phyloP scores from a whole-genome alignment of 2,113 vertebrate genomes.

The Psilopsiagon aurifrons region DNA sequence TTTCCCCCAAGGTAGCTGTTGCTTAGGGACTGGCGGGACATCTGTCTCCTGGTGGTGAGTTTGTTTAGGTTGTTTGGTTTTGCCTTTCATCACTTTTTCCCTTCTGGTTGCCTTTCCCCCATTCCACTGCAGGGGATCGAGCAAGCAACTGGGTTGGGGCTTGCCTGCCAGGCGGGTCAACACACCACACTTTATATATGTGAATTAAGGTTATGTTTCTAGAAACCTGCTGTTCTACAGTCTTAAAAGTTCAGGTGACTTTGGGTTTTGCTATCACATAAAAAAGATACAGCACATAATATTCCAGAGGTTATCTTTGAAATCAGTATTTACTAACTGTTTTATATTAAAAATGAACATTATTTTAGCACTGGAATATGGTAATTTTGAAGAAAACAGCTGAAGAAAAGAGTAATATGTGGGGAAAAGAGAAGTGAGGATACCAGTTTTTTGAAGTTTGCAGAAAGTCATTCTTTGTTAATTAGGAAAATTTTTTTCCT shows the following conservation, averaged over 20 bases:
- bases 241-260: not conserved
- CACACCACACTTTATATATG: not conserved
- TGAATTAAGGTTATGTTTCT: not conserved
- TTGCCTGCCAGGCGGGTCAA: not conserved
- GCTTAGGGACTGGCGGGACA: not conserved
- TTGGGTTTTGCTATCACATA: not conserved
- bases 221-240: not conserved
- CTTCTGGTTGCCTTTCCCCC: not conserved
- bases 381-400: not conserved
- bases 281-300: not conserved
- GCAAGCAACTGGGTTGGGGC: not conserved
- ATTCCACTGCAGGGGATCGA: not conserved
- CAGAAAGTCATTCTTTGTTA: not conserved
- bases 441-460: not conserved
- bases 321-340: not conserved
- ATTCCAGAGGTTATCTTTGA: not conserved
- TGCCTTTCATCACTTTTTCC: not conserved
- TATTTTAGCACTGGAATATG: not conserved
- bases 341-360: not conserved
- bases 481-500: not conserved
- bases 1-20: not conserved
- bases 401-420: not conserved
- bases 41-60: not conserved
- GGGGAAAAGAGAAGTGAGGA: not conserved
- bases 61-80: not conserved